These are phyloP conservation scores for Holotrichia oblita DNA, from an alignment of 1,140 invertebrate species.

Conservation along the genomic window DNA sequence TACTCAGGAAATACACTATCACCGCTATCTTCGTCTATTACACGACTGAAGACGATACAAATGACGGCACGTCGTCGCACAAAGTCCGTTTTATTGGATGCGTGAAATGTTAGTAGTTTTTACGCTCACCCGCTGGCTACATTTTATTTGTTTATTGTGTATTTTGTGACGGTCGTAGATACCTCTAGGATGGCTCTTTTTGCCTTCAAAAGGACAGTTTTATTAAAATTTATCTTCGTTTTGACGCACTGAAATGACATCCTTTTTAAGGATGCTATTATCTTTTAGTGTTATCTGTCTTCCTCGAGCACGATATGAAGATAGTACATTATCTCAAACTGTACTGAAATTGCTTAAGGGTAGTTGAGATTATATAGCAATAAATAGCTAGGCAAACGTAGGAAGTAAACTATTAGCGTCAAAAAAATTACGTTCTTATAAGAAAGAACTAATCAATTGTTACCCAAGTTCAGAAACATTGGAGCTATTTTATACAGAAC, in stretches of 20 bases:
- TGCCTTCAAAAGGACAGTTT: background rate
- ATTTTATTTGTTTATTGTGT: conserved; percentile 1
- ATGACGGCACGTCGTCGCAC: conserved; percentile 38
- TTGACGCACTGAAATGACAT: background rate
- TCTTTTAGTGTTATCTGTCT: background rate
- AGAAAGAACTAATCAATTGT: no score
- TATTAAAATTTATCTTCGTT: background rate
- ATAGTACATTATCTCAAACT: background rate
- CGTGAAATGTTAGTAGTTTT: conserved; percentile 42
- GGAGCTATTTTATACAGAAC: no score
- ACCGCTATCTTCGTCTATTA: conserved; percentile 11
- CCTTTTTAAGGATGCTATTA: background rate
- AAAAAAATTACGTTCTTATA: no score
- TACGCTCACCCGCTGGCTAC: background rate
- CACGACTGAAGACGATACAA: conserved; percentile 40
- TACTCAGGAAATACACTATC: background rate
- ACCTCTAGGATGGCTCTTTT: background rate
- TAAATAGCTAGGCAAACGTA: no score
- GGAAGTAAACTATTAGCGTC: no score
- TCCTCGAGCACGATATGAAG: background rate
- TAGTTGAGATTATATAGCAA: no score
- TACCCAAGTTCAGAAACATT: no score
- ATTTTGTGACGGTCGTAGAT: background rate
- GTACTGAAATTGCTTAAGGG: background rate
- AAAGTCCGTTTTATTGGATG: conserved; percentile 44